Evolutionary conservation across 2,797 vertebrate species (phyloP), one percentile per base, ranked within the genome.

Genomic region (Eospalax fontanierii): DNA sequence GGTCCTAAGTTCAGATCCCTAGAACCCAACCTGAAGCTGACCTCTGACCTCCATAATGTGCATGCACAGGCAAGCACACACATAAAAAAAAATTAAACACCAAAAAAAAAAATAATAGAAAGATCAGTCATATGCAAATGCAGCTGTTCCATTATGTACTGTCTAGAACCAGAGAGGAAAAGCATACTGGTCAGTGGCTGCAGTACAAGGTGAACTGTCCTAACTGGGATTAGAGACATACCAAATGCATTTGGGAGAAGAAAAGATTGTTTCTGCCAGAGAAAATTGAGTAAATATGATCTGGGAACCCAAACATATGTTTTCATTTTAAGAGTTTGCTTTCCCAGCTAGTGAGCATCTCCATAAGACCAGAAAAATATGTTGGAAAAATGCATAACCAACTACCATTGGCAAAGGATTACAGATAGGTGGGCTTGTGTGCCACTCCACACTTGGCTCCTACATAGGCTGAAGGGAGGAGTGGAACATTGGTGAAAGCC

Each of bases 291-390:
- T 96, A 91, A 91, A 93, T 85, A 43, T 35, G 73, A 85, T 74
- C 74, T 87, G 74, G 71, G 59, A 90, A 82, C 63, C 76, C 79
- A 88, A 90, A 82, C 92, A 79, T 94, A 43, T 92, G 86, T 95
- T 96, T 92, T 92, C 63, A 7, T 92, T 95, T 95, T 97, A 81
- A 90, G 59, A 83, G 91, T 94, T 89, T 94, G 84, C 66, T 79
- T 90, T 94, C 75, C 46, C 57, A 94, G 76, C 76, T 78, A 93
- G 87, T 75, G 76, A 89, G 43, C 73, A 61, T 83, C 89, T 40
- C 90, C 61, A 0, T 95, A 94, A 93, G 93, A 85, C 83, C 68
- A 89, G 84, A 94, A 95, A 96, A 87, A 81, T n/a, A 59, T 43
- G 54, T 74, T 94, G 88, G 86, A 93, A 84, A 93, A 94, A 85